Evolutionary conservation across 2,797 vertebrate genomes (phyloP), one percentile per base, ranked within the genome.

Genomic region (Hippopotamyrus pictus): DNA sequence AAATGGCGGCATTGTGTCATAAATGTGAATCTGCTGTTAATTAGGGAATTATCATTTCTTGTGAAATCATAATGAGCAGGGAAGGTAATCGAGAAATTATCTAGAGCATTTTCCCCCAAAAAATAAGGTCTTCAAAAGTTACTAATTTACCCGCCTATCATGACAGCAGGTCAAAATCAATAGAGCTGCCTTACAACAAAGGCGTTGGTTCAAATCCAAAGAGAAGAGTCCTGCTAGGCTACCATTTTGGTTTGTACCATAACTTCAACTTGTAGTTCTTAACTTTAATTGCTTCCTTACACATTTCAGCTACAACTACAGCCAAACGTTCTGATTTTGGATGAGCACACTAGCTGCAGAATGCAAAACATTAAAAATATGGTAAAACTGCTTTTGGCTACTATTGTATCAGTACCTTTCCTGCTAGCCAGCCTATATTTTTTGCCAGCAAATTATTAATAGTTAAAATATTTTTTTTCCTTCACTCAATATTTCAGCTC

Each of bases 1-100:
- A 88, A 92, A 87, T 76, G 48, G 83, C 86, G 37, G 79, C 89
- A 17, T 86, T 46, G 29, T 73, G 82, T 57, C 89, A 91, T 90
- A 37, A 79, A 86, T 88, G 62, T 37, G 59, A n/a, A 89, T 79
- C 59, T 44, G 88, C 69, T 82, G 90, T 90, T 86, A 33, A 91
- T 92, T 87, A n/a, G 33, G n/a, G 14, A 3, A 44, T 51, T 89
- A 85, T 86, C 86, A 2, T 51, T 89, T 87, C 84, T 62, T 89
- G 54, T 89, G 37, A 25, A 48, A 79, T 51, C 37, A 12, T 62
- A 57, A 83, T 44, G 51, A 89, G 33, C 7, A 29, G 33, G 8
- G 12, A 29, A 84, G 76, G 51, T n/a, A 59, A 84, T 7, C 14
- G 48, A 29, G 88, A 88, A 46, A 88, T 14, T 44, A 79, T 79